Percentiles rank a stretch among this genome's conserved stretches.
These are phyloP conservation scores for Thymelicus acteon DNA, from an alignment of 2,888 invertebrate species.

Conservation along the genomic window DNA sequence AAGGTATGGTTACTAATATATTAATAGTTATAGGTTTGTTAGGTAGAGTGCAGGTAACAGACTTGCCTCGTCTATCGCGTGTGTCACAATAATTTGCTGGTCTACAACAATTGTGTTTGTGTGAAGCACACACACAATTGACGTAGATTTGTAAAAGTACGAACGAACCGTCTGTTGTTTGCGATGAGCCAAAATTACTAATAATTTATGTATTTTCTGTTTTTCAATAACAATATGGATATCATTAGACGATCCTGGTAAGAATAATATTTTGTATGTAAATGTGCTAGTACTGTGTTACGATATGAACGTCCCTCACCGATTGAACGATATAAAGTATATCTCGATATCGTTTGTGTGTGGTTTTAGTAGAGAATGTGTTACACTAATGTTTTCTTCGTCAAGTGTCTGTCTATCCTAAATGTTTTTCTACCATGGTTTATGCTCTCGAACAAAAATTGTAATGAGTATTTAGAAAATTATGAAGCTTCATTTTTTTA, in stretches of 20 bases:
- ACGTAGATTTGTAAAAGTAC: background rate
- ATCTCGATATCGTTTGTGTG: constrained; percentile 29
- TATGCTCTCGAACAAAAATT: constrained; percentile 39
- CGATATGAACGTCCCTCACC: constrained; percentile 8
- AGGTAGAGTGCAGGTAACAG: constrained; percentile 26
- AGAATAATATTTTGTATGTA: constrained; percentile 55
- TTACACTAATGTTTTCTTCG: constrained; percentile 26
- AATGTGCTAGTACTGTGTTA: constrained; percentile 41
- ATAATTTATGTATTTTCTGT: constrained; percentile 73
- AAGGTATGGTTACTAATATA: background rate
- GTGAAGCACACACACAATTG: background rate
- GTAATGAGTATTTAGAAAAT: background rate
- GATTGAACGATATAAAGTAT: constrained; percentile 30
- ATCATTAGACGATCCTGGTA: constrained; percentile 81
- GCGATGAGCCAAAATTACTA: constrained; percentile 49
- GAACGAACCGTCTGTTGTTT: constrained; percentile 14
- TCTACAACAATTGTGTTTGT: too few relatives aligned
- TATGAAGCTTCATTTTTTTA: background rate
- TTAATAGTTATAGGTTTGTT: constrained; percentile 13
- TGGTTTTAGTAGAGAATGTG: constrained; percentile 36
- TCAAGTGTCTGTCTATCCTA: constrained; percentile 39
- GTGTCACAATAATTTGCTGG: background rate
- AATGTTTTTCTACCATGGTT: constrained; percentile 43
- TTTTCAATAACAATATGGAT: constrained; percentile 78
- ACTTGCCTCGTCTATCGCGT: background rate